Percentiles rank a stretch among this genome's conserved stretches.
phyloP scores from a whole-genome alignment of 2,113 vertebrate genomes.

The Tichodroma muraria region DNA sequence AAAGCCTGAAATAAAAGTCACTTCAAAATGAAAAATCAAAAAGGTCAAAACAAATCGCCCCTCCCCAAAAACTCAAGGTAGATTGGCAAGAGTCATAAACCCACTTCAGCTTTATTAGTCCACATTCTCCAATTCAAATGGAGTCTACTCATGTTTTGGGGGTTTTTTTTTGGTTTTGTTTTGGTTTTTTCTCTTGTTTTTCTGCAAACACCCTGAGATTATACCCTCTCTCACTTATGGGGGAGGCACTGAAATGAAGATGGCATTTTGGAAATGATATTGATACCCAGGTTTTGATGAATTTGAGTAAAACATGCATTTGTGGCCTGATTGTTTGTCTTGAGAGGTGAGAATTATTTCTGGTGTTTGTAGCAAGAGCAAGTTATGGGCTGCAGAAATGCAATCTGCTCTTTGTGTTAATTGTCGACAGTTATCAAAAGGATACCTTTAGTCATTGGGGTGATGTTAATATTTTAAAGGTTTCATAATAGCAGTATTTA shows the following conservation, averaged over 20 bases:
- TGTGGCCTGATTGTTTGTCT: neutral
- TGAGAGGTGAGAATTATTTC: constrained; percentile 4
- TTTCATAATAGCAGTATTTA: neutral
- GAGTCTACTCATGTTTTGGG: neutral
- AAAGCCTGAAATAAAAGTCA: neutral
- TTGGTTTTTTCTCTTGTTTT: neutral
- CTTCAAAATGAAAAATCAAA: constrained; percentile 14
- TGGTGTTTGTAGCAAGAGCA: neutral
- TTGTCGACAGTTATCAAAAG: neutral
- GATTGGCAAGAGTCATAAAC: neutral
- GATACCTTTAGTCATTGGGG: neutral
- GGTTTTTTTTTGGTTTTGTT: rapidly evolving
- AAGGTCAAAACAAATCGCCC: neutral
- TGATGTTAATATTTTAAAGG: constrained; percentile 25
- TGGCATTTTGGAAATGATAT: neutral
- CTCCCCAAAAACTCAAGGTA: neutral
- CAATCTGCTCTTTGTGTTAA: constrained; percentile 12
- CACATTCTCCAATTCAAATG: neutral
- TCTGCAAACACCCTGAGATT: neutral
- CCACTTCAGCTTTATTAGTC: neutral
- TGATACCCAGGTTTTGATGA: neutral
- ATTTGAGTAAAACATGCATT: neutral
- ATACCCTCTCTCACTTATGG: neutral
- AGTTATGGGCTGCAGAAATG: neutral
- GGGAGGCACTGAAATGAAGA: neutral